Base-by-base conservation (phyloP, 1,140 invertebrate genomes). In the Drosophila pachea region DNA sequence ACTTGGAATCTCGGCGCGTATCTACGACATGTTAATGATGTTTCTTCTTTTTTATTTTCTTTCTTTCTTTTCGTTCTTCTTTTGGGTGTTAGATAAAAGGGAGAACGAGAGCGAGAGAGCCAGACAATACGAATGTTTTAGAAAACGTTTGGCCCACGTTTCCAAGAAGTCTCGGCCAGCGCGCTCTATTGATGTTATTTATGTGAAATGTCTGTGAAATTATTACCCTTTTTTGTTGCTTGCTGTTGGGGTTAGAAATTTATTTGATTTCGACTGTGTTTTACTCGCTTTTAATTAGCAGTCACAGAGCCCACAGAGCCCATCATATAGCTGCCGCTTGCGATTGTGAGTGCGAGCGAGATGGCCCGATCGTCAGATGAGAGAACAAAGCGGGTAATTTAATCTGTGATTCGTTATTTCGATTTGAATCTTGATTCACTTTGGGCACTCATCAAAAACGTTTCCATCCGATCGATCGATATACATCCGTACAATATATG, bases 131-230 rank as follows among this genome's bases (percentile, higher is more conserved):
- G 61, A 65, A 68, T 68, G 60, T 64, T 64, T 68, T 7, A 49
- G 59, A 76, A 69, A 79, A 81, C 77, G 76, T 79, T 79, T 79
- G 73, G 48, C 68, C 76, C 77, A 73, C 73, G 66, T 72, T 83
- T 83, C 78, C 78, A 75, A 83, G 78, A 82, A 79, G 68, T 54
- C 22, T 22, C 48, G 36, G 36, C 42, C 63, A 48, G 76, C 68
- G 70, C 70, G 63, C 65, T 78, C 78, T 77, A 83, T 83, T 83
- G 78, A 83, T 84, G 78, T 83, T 83, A 83, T 83, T 83, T 83
- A 83, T 83, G 79, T 83, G 78, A 83, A 83, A 83, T 84, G 78
- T 83, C 78, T 83, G 79, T 83, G 79, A 83, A 83, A 84, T 83
- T 83, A 83, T 83, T 83, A 75, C 78, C 78, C 79, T 78, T 82